Percentiles rank a stretch among this genome's conserved stretches.
phyloP scores from a whole-genome alignment of 2,113 vertebrate genomes.

The Setophaga kirtlandii region DNA sequence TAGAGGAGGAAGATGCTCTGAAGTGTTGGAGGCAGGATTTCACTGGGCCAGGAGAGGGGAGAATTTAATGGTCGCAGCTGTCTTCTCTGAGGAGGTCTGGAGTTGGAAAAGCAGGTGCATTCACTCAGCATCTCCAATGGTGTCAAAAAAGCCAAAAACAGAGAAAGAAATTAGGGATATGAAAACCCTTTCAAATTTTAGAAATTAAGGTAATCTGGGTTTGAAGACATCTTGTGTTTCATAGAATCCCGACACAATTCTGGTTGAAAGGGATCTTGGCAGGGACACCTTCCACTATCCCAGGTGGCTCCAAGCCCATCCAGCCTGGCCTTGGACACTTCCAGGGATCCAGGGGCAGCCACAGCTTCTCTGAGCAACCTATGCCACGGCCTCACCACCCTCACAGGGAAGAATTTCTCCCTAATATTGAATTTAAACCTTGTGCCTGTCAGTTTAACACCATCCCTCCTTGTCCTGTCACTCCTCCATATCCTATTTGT shows the following conservation, averaged over 20 bases:
- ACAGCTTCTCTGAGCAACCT: background rate
- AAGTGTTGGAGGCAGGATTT: background rate
- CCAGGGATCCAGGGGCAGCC: background rate
- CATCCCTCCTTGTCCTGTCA: background rate
- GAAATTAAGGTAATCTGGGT: background rate
- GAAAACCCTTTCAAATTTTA: background rate
- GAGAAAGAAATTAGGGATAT: background rate
- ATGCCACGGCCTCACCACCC: fast-evolving
- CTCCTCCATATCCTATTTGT: background rate
- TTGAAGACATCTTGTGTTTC: background rate
- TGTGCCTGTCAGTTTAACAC: background rate
- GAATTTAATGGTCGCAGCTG: background rate
- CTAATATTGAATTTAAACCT: background rate
- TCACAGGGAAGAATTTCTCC: background rate
- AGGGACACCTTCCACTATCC: background rate
- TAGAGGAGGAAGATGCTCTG: background rate
- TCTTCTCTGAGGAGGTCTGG: background rate
- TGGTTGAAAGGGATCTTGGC: background rate
- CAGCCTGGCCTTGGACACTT: fast-evolving
- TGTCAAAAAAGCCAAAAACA: background rate
- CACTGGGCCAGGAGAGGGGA: background rate
- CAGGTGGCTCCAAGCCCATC: fast-evolving
- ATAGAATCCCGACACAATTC: background rate
- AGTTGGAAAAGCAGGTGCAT: background rate
- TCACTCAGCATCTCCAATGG: background rate